Conservation (phyloP, 2,797 vertebrate genomes). For the Bradypodion pumilum region DNA sequence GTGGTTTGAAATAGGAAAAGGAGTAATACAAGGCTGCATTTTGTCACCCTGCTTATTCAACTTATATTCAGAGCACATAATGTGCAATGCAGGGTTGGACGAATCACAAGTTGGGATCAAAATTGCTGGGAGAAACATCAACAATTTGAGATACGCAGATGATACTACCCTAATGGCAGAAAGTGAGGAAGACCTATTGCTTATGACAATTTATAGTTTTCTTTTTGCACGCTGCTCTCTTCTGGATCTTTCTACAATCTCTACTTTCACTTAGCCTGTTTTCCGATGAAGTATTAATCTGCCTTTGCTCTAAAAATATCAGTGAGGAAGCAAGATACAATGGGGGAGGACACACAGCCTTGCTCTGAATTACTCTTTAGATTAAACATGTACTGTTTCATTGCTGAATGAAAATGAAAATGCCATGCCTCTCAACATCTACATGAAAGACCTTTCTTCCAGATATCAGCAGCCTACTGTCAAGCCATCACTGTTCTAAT, state of each 20-base stretch:
- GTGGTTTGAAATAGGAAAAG: too few relatives aligned
- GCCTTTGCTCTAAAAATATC: not conserved
- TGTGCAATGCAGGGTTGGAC: too few relatives aligned
- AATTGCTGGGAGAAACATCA: too few relatives aligned
- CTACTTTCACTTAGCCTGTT: not conserved
- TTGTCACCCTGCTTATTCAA: too few relatives aligned
- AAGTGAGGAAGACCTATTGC: too few relatives aligned
- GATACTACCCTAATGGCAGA: too few relatives aligned
- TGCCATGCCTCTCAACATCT: not conserved
- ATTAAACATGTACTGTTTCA: not conserved
- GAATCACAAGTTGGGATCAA: too few relatives aligned
- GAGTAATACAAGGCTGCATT: too few relatives aligned
- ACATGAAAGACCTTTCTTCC: not conserved
- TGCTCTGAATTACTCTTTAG: not conserved
- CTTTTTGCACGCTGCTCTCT: conserved; percentile 10
- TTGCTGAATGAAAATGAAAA: not conserved
- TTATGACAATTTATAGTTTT: not conserved
- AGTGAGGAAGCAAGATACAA: not conserved
- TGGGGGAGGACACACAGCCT: not conserved
- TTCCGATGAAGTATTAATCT: not conserved
- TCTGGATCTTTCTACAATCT: not conserved
- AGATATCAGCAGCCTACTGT: not conserved
- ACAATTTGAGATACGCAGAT: too few relatives aligned
- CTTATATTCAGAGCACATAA: too few relatives aligned
- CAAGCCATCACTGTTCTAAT: not conserved